Percentiles rank a stretch among this genome's conserved stretches.
These are phyloP conservation scores for Paramuricea clavata DNA, from an alignment of 92 coral and sea anemone species.

Conservation along the genomic window DNA sequence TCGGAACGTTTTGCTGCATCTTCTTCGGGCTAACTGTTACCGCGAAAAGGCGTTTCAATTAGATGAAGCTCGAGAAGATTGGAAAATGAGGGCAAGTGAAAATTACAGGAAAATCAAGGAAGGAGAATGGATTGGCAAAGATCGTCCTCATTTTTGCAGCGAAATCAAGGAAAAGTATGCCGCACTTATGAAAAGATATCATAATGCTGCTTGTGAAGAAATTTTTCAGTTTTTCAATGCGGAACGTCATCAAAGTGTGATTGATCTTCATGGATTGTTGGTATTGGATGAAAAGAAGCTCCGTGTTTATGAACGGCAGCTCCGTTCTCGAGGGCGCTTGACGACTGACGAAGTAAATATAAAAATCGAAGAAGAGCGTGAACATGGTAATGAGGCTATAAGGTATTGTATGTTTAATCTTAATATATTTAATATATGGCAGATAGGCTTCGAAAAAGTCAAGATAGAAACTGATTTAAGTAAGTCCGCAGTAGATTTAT, in stretches of 20 bases:
- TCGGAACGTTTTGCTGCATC: slow-evolving; percentile 13
- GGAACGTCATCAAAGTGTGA: slow-evolving; percentile 50
- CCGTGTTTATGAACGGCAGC: slow-evolving; percentile 2
- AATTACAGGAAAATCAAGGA: neutral
- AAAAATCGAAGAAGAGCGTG: slow-evolving; percentile 6
- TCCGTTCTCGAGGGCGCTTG: neutral
- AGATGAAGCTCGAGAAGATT: slow-evolving; percentile 14
- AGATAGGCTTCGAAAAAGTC: too few species aligned
- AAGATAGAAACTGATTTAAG: too few species aligned
- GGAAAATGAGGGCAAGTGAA: slow-evolving; percentile 42
- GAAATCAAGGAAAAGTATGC: slow-evolving; percentile 40
- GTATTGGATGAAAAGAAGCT: slow-evolving; percentile 41
- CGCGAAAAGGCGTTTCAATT: slow-evolving; percentile 38
- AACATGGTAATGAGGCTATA: slow-evolving; percentile 48
- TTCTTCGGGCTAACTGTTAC: slow-evolving; percentile 2
- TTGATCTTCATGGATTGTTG: slow-evolving; percentile 51
- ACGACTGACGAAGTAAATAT: neutral
- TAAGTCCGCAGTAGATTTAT: too few species aligned
- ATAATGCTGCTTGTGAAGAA: slow-evolving; percentile 38
- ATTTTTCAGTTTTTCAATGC: slow-evolving; percentile 48
- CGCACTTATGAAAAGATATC: slow-evolving; percentile 26
- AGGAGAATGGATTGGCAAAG: neutral
- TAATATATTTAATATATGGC: too few species aligned
- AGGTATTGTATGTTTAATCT: neutral
- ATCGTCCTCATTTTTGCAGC: slow-evolving; percentile 6